Evolutionary conservation across 1,140 invertebrate species (phyloP).

Genomic region (Temnothorax longispinosus): DNA sequence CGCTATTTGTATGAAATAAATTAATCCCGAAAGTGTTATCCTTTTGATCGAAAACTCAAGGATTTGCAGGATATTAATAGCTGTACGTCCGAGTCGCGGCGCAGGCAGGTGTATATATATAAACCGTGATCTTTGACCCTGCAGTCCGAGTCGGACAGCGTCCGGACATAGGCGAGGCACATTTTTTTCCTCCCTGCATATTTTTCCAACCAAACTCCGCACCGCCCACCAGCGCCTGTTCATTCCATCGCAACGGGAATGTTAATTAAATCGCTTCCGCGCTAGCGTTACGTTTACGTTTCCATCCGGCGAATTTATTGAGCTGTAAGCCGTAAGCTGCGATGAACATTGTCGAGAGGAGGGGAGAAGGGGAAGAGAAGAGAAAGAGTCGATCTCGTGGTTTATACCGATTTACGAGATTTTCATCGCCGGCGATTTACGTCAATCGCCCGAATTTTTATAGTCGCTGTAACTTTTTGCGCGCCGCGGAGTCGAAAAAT

Average conservation of each 20-base stretch:
- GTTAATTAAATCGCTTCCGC: slow-evolving; percentile 61
- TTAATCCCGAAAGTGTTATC: not conserved
- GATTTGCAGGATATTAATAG: slow-evolving; percentile 9
- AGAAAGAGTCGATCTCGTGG: not conserved
- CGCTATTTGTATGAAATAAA: not conserved
- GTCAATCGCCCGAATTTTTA: slow-evolving; percentile 19
- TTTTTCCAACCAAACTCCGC: slow-evolving; percentile 41
- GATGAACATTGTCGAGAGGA: slow-evolving; percentile 4
- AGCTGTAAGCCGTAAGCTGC: slow-evolving; percentile 25
- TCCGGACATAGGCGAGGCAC: slow-evolving; percentile 35
- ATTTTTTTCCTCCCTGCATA: slow-evolving; percentile 28
- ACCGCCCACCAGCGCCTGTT: not conserved
- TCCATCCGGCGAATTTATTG: slow-evolving; percentile 52
- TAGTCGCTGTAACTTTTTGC: slow-evolving; percentile 1
- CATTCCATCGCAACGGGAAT: slow-evolving; percentile 45
- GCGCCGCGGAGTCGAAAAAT: not conserved
- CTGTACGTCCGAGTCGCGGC: slow-evolving; percentile 1
- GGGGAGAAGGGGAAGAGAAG: not conserved
- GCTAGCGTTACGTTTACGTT: slow-evolving; percentile 52
- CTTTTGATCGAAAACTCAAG: not conserved
- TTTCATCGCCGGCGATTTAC: slow-evolving; percentile 33
- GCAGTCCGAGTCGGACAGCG: slow-evolving; percentile 26
- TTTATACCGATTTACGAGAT: slow-evolving; percentile 43
- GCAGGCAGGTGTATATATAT: not conserved
- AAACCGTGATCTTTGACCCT: slow-evolving; percentile 35